These are phyloP conservation scores for Nothoprocta pentlandii DNA, from an alignment of 2,113 vertebrate genomes.

Conservation along the genomic window DNA sequence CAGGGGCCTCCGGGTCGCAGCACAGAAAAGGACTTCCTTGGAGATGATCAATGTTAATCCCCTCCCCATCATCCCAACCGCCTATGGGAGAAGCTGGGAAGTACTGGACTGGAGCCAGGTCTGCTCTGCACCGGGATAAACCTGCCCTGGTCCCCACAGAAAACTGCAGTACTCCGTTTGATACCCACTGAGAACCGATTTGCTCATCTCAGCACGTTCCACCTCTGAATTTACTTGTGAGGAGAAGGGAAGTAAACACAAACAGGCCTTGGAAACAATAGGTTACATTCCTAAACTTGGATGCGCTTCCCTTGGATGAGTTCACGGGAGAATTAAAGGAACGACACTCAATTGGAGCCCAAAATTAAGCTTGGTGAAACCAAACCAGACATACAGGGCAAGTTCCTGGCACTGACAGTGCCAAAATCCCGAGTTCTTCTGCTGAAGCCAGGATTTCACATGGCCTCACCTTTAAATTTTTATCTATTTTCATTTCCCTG, in stretches of 20 bases:
- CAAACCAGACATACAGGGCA: not conserved
- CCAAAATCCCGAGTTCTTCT: not conserved
- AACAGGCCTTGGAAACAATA: not conserved
- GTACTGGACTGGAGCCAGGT: not conserved
- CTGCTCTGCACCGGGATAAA: not conserved
- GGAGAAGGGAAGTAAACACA: not conserved
- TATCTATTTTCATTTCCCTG: not conserved
- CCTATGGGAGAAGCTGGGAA: not conserved
- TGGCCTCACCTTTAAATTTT: too few relatives aligned
- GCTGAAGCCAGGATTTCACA: not conserved
- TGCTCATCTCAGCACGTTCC: not conserved
- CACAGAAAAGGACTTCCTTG: not conserved
- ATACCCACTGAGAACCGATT: not conserved
- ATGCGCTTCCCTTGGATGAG: not conserved
- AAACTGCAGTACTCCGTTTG: accelerated
- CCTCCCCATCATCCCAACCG: not conserved
- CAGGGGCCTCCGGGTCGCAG: accelerated
- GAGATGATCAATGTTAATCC: not conserved
- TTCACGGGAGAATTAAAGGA: not conserved
- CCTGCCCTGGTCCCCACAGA: not conserved
- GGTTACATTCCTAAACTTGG: not conserved
- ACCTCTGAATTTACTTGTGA: not conserved
- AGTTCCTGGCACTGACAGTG: not conserved
- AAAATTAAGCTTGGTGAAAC: not conserved
- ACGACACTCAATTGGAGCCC: not conserved